A percentile compares a stretch with the other conserved stretches of the same genome.
These are phyloP conservation scores for Phania funesta DNA, from an alignment of 2,888 invertebrate genomes.

Conservation along the genomic window DNA sequence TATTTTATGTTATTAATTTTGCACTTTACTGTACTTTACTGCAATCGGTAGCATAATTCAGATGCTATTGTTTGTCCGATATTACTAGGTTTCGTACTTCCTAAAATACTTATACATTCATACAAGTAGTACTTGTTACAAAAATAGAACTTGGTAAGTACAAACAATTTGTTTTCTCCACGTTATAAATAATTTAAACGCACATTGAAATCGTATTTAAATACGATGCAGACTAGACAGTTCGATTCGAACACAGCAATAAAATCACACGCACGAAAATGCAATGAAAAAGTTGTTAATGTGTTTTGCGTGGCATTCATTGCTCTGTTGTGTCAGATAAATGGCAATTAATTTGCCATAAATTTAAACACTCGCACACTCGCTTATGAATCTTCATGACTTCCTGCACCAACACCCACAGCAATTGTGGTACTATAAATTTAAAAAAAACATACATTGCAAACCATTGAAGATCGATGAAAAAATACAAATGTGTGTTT, in stretches of 20 bases:
- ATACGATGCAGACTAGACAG: constrained; percentile 46
- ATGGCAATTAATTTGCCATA: constrained; percentile 66
- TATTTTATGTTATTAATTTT: too few species aligned
- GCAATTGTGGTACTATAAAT: constrained; percentile 37
- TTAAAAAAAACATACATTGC: neutral
- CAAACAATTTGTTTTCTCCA: neutral
- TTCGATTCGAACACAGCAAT: neutral
- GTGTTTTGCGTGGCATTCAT: constrained; percentile 9
- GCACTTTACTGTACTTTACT: too few species aligned
- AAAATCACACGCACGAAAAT: neutral
- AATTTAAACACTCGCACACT: constrained; percentile 43
- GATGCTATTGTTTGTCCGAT: too few species aligned
- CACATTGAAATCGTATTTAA: constrained; percentile 25
- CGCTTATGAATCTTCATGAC: constrained; percentile 7
- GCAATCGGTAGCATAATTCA: too few species aligned
- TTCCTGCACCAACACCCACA: constrained; percentile 26
- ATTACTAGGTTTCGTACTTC: too few species aligned
- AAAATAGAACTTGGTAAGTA: neutral
- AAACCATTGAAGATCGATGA: neutral
- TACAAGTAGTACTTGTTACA: neutral
- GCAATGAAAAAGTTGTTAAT: constrained; percentile 17
- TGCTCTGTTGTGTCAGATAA: constrained; percentile 52
- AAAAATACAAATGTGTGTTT: constrained; percentile 26
- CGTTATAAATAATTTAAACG: constrained; percentile 5
- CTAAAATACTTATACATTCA: too few species aligned